Base-by-base conservation (phyloP, 2,888 invertebrate genomes). In the Cryptophagus acutangulus region DNA sequence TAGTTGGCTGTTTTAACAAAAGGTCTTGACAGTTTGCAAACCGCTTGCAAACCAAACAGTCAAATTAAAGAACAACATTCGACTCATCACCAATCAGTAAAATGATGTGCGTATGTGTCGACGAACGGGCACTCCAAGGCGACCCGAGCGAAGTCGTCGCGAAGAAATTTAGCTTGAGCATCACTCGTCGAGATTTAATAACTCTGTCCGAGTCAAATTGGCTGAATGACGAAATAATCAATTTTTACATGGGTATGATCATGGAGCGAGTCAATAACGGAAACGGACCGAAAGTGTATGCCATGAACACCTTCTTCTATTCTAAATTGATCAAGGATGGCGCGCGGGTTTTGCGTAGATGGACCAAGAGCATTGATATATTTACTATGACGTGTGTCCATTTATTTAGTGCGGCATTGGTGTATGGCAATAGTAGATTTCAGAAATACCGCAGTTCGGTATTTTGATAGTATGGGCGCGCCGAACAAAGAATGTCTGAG, bases 371-470 rank as follows among this genome's bases (percentile, higher is more conserved):
- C 72, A 80, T 88, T 1, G 90, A 94, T 64, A 76, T 97, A 37
- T 96, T 97, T 68, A 70, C 81, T 94, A 25, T 74, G 97, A 44
- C 77, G 94, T 1, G 78, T 96, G 1, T 97, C 97, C 0, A 84
- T 99, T 10, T 96, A 97, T 71, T 74, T 96, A 36, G 88, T 87
- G 5, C 83, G 94, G 54, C 97, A 99, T 70, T 99, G 97, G 97
- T 95, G 94, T 68, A 78, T 99, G 74, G 84, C 89, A 14, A 80
- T 90, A 13, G 79, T 95, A 1, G 86, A 93, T 70, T 81, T 96
- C 57, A 54, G 63, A 38, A 51, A 55, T 25, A 55, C 46, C 33
- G 49, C 52, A 3, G 60, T 62, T 1, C 70, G 72, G 26, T 97
- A 95, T 69, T 91, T 87, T 58, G 96, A 97, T 70, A 94, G 94